Evolutionary conservation across 2,113 vertebrate species (phyloP), one percentile per base, ranked within the genome.

Genomic region (Hepsetus odoe): DNA sequence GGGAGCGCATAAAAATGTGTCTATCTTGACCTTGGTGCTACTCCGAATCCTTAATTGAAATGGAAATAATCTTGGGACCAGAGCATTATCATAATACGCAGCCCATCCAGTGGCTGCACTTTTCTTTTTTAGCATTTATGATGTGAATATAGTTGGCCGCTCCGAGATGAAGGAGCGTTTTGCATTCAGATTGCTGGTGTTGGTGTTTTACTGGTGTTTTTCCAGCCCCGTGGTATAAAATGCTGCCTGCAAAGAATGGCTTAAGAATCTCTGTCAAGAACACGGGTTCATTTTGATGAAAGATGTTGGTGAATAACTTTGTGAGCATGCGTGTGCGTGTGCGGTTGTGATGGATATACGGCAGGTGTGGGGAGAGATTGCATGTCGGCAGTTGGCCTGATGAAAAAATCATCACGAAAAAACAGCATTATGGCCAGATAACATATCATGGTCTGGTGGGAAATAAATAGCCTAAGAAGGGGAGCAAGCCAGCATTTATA

Each of bases 41-140:
- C 70, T 72, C 49, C 49, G 77, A 79, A 70, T 49, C 33, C 24
- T 79, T 72, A 79, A 79, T 79, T 79, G 68, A 56, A 79, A 79
- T 65, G 58, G 62, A 65, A 65, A 33, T 62, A 65, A 38, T 65
- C 61, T 65, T 65, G 61, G 77, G 62, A 56, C 28, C 59, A 24
- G 32, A 28, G 68, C 69, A 42, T 79, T 79, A 79, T 72, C 58
- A 72, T 79, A 79, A 79, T 55, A 79, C 38, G 51, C 67, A 58
- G 61, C 33, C 76, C 33, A 42, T 72, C 56, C 12, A 65, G 32
- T 53, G 14, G 7, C 68, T 55, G 62, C 32, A 14, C 32, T 79
- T 79, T 55, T 65, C 61, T 38, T 33, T n/a, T 65, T 65, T 65
- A 65, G 61, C 61, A 38, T 65, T 35, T 65, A 65, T 65, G 61